Evolutionary conservation across 2,113 vertebrate genomes (phyloP), one percentile per base, ranked within the genome.

Genomic region (Arenaria interpres): DNA sequence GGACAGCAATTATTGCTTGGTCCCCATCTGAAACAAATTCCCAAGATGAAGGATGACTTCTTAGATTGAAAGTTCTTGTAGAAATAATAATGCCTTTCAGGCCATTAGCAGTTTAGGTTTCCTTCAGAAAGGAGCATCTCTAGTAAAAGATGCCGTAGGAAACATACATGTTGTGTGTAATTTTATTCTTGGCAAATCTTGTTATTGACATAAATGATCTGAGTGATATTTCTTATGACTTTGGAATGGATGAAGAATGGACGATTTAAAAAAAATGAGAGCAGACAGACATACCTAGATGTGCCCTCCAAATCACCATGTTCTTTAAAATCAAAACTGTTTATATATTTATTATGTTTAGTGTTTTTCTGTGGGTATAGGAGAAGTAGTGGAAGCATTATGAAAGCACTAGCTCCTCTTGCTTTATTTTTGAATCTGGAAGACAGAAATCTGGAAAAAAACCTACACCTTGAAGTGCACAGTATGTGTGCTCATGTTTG

Each of bases 11-110:
- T 92, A 57, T 75, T 95, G 46, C 82, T 89, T 91, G 67, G 13
- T 91, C 62, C 46, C 60, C 93, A 93, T 96, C 92, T 97, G 91
- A 97, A 96, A 96, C 75, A 90, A 89, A 97, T 97, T 94, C 90
- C 89, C 46, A 85, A 96, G 91, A 92, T 96, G 91, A 97, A 96
- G 67, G 77, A 97, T 96, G 59, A 25, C 25, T 93, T 81, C 73
- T 95, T 50, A 90, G 83, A 95, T 66, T 96, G 76, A 87, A 96
- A 85, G 63, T 54, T 96, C 88, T 93, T 89, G 85, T 94, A 93
- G 87, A 91, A 96, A 96, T 89, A 95, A 90, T 85, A 89, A 85
- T 66, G 68, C 62, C 56, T 96, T 95, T 96, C 87, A 90, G 69
- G 79, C 43, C 78, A 78, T 78, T 88, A 96, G 59, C 84, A 84